Conservation (phyloP, 2,797 vertebrate genomes). For the Betta splendens region DNA sequence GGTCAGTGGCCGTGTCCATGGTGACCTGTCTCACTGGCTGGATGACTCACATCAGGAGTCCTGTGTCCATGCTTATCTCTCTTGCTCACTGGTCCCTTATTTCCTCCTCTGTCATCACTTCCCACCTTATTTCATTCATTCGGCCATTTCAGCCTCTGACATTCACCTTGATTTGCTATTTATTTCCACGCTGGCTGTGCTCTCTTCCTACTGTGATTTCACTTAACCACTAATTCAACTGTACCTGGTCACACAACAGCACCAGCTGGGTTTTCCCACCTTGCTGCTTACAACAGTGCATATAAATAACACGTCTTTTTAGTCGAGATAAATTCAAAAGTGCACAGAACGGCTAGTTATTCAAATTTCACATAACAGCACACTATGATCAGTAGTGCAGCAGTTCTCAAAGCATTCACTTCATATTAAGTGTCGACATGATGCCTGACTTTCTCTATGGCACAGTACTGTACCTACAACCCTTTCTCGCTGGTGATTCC, state of each 20-base stretch:
- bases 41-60: conserved; percentile 67
- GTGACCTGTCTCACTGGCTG: conserved; percentile 66
- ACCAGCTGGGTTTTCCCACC: conserved; percentile 19
- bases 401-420: background rate
- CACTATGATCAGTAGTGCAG: background rate
- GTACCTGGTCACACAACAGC: conserved; percentile 19
- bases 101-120: conserved; percentile 14
- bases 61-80: conserved; percentile 36
- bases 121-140: conserved; percentile 16
- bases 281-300: conserved; percentile 14
- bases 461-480: conserved; percentile 5
- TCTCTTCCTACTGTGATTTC: conserved; percentile 16
- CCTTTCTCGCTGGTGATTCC: conserved; percentile 48
- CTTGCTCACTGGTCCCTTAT: conserved; percentile 24
- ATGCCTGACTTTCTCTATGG: conserved; percentile 29
- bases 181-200: conserved; percentile 21
- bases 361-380: conserved; percentile 6
- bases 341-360: conserved; percentile 4
- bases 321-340: conserved; percentile 20
- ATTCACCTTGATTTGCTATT: conserved; percentile 31
- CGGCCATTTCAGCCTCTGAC: conserved; percentile 5
- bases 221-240: conserved; percentile 35
- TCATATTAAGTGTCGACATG: conserved; percentile 1
- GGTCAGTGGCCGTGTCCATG: conserved; percentile 74
- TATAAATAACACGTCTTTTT: conserved; percentile 5